Evolutionary conservation across 1,140 invertebrate species (phyloP).

Genomic region (Drosophila yakuba): DNA sequence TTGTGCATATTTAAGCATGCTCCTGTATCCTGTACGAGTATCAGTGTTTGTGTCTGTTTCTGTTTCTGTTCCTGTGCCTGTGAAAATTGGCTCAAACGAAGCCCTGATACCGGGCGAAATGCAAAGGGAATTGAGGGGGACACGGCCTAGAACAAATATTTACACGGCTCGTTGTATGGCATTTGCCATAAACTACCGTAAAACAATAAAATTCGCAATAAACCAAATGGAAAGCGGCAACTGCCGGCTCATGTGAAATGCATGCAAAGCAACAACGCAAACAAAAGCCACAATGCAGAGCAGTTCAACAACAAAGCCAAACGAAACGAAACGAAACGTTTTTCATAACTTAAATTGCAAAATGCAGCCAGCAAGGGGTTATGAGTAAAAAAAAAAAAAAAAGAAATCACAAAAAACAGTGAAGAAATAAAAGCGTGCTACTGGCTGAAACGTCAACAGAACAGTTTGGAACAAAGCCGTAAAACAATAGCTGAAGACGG

Average conservation of each 20-base stretch:
- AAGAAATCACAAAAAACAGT: neutral
- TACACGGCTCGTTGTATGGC: constrained; percentile 60
- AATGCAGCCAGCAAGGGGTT: constrained; percentile 23
- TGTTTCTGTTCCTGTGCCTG: constrained; percentile 17
- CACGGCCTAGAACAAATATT: constrained; percentile 59
- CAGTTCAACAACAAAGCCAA: constrained; percentile 47
- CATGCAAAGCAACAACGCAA: constrained; percentile 59
- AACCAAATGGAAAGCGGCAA: constrained; percentile 76
- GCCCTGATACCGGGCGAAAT: constrained; percentile 1
- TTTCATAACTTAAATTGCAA: constrained; percentile 78
- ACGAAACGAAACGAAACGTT: constrained; percentile 34
- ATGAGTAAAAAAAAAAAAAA: constrained; percentile 10
- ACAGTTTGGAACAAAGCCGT: constrained; percentile 33
- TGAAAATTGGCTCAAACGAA: constrained; percentile 30
- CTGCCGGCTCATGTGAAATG: constrained; percentile 74
- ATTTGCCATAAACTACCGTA: constrained; percentile 72
- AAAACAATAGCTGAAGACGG: constrained; percentile 17
- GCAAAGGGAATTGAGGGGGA: neutral
- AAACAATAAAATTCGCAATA: constrained; percentile 82
- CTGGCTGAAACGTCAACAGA: constrained; percentile 62
- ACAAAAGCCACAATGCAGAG: constrained; percentile 52
- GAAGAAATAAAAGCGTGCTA: constrained; percentile 29
- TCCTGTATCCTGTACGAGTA: neutral
- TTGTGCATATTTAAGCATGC: constrained; percentile 61
- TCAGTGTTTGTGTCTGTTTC: constrained; percentile 24